Conservation (phyloP, 2,888 invertebrate species). For the Spisula subtruncata region DNA sequence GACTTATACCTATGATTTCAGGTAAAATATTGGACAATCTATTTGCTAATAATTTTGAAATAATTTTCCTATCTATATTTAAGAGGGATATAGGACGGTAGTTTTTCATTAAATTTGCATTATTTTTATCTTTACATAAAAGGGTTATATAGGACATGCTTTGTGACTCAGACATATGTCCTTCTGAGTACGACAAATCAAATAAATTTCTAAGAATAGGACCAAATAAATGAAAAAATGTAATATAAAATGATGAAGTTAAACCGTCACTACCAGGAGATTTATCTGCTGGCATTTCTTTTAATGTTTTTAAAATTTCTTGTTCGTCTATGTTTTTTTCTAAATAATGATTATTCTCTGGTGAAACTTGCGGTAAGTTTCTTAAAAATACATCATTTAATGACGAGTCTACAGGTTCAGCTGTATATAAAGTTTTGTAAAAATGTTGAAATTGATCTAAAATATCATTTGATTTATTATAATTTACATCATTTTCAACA, state of each 20-base stretch:
- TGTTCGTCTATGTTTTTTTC: not conserved
- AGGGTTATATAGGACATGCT: constrained; percentile 49
- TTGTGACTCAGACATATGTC: constrained; percentile 47
- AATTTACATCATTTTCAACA: not conserved
- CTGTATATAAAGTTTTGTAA: constrained; percentile 18
- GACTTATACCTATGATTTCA: constrained; percentile 69
- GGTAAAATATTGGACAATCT: constrained; percentile 61
- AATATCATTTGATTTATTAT: not conserved
- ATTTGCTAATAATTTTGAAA: constrained; percentile 69
- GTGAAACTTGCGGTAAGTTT: constrained; percentile 1
- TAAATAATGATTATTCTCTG: not conserved
- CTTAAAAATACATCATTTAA: constrained; percentile 12
- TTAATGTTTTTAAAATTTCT: not conserved
- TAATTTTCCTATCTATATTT: constrained; percentile 73
- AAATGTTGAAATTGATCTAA: not conserved
- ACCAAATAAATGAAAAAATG: constrained; percentile 33
- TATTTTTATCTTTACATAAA: constrained; percentile 37
- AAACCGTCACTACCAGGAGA: constrained; percentile 58
- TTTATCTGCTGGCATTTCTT: constrained; percentile 37
- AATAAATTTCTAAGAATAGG: constrained; percentile 40
- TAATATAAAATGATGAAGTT: constrained; percentile 31
- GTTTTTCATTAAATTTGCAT: constrained; percentile 62
- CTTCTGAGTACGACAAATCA: constrained; percentile 26
- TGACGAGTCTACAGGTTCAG: not conserved
- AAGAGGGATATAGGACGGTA: constrained; percentile 73